These are phyloP conservation scores for Gibbula magus DNA, from an alignment of 2,888 invertebrate genomes.

Conservation along the genomic window DNA sequence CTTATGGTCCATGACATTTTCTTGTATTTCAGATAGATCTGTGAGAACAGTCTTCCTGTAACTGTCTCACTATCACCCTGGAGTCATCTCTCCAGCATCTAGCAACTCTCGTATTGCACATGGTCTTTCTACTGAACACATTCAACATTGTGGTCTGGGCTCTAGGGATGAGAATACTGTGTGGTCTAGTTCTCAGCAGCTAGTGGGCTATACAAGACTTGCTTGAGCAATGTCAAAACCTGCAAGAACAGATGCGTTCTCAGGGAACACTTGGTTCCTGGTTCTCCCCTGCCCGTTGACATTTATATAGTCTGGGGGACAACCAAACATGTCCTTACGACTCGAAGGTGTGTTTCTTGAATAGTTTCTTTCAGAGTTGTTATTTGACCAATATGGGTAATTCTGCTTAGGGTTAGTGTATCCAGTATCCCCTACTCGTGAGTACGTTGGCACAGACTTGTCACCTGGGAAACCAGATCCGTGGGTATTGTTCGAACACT, in stretches of 20 bases:
- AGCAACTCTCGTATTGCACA: too few relatives aligned
- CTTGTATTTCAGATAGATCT: too few relatives aligned
- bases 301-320: constrained; percentile 30
- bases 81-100: too few relatives aligned
- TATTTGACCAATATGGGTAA: constrained; percentile 20
- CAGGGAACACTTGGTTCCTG: constrained; percentile 58
- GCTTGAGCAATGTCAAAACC: constrained; percentile 60
- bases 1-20: too few relatives aligned
- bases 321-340: neutral
- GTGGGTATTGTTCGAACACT: constrained; percentile 22
- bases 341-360: neutral
- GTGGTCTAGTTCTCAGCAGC: too few relatives aligned
- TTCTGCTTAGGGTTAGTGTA: neutral
- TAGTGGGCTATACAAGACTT: constrained; percentile 51
- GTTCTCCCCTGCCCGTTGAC: constrained; percentile 35
- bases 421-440: neutral
- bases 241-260: constrained; percentile 46
- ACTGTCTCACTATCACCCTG: too few relatives aligned
- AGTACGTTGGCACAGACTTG: neutral
- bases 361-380: constrained; percentile 22
- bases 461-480: neutral
- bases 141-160: neutral
- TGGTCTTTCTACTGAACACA: neutral
- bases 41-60: too few relatives aligned
- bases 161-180: neutral